Evolutionary conservation across 2,113 vertebrate genomes (phyloP), one percentile per base, ranked within the genome.

Genomic region (Leptocoma aspasia): DNA sequence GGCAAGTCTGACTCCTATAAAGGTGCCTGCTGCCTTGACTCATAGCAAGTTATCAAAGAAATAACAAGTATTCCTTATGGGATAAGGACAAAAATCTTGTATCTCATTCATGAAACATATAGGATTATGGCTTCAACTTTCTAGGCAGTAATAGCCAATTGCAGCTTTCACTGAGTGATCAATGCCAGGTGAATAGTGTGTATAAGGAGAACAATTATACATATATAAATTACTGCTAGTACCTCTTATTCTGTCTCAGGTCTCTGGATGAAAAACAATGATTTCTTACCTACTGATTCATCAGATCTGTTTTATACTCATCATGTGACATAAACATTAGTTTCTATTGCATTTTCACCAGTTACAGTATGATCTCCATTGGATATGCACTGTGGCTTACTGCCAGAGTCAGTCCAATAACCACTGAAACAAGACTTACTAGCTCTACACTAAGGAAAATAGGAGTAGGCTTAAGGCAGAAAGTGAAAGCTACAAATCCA

Each of bases 1-100:
- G 95, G 88, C 82, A 95, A 94, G 90, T 73, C 90, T 82, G 75
- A 77, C 47, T 83, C 63, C 65, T 42, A 31, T 27, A 56, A 73
- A 95, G 15, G 39, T 80, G 68, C 59, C 49, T 90, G 31, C 41
- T 88, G 42, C 42, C 44, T 70, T 93, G 85, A 92, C 85, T 90
- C 87, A 92, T 22, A 53, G 31, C 63, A 87, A 77, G 47, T 42
- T 84, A 54, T 59, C 33, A 39, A 82, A 88, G 78, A 82, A 95
- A 61, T 54, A 83, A 44, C 0, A 0, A 82, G 6, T 76, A 41
- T 56, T 93, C 27, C 33, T n/a, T 23, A 12, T 5, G n/a, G 60
- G 8, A 83, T 73, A 78, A 81, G 33, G 54, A 63, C 24, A 47
- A 27, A 26, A 69, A 87, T 76, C 37, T 70, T 72, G 15, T 59